Base-by-base conservation (phyloP, 2,888 invertebrate genomes). In the Ectemnius cavifrons region DNA sequence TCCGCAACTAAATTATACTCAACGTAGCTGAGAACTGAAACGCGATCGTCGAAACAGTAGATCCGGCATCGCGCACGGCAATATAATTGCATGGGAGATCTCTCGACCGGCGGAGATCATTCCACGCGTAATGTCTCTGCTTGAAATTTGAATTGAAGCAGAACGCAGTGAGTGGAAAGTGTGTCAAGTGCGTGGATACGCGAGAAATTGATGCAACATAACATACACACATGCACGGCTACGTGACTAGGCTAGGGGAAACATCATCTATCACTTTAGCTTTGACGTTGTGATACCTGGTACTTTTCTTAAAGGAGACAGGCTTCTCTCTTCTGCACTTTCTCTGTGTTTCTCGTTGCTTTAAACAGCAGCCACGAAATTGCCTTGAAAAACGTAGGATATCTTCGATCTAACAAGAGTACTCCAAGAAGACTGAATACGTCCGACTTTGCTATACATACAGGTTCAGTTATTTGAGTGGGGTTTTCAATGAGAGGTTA, bases 291-390 rank as follows among this genome's bases (percentile, higher is more conserved):
- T 49, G 18, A 28, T 61, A 61, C 69, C 23, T 13, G 18, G 16
- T 64, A 67, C 67, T 60, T 67, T 63, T 59, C 16, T 37, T 57
- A 63, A 71, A 71, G 63, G 71, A 60, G 71, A 5, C 8, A 16
- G 20, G 4, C 16, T 1, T n/a, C n/a, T 18, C 23, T 27, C 47
- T 45, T n/a, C 52, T 52, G 37, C 37, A 23, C 47, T 47, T 13
- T 52, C 52, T 11, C 52, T 52, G 4, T 14, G 1, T 52, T 16
- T n/a, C 52, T 14, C 52, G 6, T 16, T 16, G 5, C 52, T 52
- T 52, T 52, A 16, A 52, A 52, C 52, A 16, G n/a, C 8, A 52
- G n/a, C 49, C 14, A 13, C 13, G 3, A 52, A 52, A 52, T 52
- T 16, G 4, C 52, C 1, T 13, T 16, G n/a, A 52, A 52, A 52